Evolutionary conservation across 1,140 invertebrate genomes (phyloP).

Genomic region (Drosophila trapezifrons): DNA sequence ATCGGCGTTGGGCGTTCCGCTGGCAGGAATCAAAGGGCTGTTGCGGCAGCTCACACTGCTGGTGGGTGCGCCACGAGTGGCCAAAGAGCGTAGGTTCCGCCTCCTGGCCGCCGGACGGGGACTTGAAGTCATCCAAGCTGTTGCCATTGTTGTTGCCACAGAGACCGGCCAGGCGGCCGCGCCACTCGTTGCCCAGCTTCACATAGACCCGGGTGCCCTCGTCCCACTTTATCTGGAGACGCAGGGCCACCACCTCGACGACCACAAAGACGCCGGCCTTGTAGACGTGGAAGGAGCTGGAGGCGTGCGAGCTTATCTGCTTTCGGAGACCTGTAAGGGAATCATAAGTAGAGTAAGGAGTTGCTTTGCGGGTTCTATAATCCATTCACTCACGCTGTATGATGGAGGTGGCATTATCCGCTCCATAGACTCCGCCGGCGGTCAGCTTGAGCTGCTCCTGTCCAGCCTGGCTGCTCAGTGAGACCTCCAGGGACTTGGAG

Average conservation of each 20-base stretch:
- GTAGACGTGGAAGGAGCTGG: slow-evolving; percentile 72
- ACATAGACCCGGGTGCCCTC: slow-evolving; percentile 92
- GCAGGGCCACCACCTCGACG: slow-evolving; percentile 90
- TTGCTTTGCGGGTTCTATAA: too few species aligned
- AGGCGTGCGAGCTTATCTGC: slow-evolving; percentile 53
- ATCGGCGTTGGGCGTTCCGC: slow-evolving; percentile 88
- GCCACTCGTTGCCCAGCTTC: slow-evolving; percentile 90
- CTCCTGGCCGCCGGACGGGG: slow-evolving; percentile 91
- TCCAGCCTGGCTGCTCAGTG: slow-evolving; percentile 83
- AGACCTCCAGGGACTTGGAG: slow-evolving; percentile 91
- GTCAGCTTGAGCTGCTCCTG: slow-evolving; percentile 87
- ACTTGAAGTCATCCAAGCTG: slow-evolving; percentile 92
- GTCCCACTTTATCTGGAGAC: slow-evolving; percentile 94
- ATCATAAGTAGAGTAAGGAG: too few species aligned
- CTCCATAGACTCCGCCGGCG: slow-evolving; percentile 44
- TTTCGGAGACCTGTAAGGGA: neutral
- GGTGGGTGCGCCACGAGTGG: slow-evolving; percentile 92
- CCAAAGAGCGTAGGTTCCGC: slow-evolving; percentile 90
- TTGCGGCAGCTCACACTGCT: slow-evolving; percentile 84
- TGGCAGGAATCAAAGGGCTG: slow-evolving; percentile 88
- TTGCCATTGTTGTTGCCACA: slow-evolving; percentile 96
- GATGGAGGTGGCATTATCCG: slow-evolving; percentile 77
- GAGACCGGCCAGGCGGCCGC: slow-evolving; percentile 91
- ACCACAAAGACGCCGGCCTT: slow-evolving; percentile 90
- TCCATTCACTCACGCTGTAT: neutral